These are phyloP conservation scores for Andrena fulva DNA, from an alignment of 2,888 invertebrate species.

Conservation along the genomic window DNA sequence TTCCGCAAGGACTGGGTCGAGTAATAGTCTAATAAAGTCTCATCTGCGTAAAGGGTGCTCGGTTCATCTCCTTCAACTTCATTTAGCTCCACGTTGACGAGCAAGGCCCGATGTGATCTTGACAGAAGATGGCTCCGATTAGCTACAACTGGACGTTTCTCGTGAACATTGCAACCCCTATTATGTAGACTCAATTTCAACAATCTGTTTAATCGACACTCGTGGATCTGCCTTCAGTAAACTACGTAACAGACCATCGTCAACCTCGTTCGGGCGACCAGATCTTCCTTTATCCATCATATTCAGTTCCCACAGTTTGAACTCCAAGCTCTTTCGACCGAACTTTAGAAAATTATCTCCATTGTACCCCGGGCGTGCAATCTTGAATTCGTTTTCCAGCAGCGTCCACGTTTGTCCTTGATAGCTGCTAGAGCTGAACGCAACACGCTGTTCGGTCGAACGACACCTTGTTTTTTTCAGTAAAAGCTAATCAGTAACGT, in stretches of 20 bases:
- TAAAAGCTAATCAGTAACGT: constrained; percentile 62
- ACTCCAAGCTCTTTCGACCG: not conserved
- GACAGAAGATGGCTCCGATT: not conserved
- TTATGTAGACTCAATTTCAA: not conserved
- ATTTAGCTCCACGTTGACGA: not conserved
- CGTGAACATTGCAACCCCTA: not conserved
- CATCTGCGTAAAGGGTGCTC: not conserved
- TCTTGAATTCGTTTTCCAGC: constrained; percentile 1
- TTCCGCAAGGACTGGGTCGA: not conserved
- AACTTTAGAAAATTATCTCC: constrained; percentile 3
- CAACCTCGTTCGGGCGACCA: not conserved
- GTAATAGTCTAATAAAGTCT: not conserved
- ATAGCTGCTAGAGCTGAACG: constrained; percentile 54
- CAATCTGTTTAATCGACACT: constrained; percentile 4
- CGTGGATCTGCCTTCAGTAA: not conserved
- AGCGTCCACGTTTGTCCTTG: constrained; percentile 29
- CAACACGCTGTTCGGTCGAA: constrained; percentile 23
- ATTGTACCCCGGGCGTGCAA: not conserved
- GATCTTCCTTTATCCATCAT: not conserved
- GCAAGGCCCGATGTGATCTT: not conserved
- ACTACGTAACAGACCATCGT: not conserved
- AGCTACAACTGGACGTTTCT: not conserved
- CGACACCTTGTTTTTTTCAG: constrained; percentile 48
- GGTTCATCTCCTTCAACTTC: constrained; percentile 8
- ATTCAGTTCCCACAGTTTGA: not conserved